Evolutionary conservation across 2,888 invertebrate species (phyloP).

Genomic region (Aplocera efformata): DNA sequence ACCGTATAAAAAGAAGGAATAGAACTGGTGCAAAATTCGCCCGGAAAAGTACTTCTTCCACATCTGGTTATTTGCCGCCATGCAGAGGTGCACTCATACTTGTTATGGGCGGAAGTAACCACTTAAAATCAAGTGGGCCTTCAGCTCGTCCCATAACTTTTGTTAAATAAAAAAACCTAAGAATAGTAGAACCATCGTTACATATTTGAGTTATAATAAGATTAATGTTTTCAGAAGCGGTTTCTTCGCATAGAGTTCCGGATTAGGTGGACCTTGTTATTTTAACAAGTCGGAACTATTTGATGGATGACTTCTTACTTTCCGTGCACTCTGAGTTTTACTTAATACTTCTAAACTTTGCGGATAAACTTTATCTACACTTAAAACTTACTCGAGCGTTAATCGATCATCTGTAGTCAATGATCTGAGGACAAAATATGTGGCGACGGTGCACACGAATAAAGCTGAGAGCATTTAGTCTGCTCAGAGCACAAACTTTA

Average conservation of each 20-base stretch:
- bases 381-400: constrained; percentile 56
- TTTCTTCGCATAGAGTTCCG: constrained; percentile 5
- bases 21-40: too few relatives aligned
- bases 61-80: too few relatives aligned
- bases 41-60: too few relatives aligned
- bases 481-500: neutral
- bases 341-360: constrained; percentile 55
- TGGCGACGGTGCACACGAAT: constrained; percentile 3
- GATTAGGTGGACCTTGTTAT: constrained; percentile 45
- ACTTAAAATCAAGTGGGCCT: too few relatives aligned
- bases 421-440: constrained; percentile 48
- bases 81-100: too few relatives aligned
- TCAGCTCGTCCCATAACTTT: too few relatives aligned
- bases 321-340: constrained; percentile 53
- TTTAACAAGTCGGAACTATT: constrained; percentile 52
- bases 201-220: neutral
- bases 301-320: constrained; percentile 69
- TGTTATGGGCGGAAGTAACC: too few relatives aligned
- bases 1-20: too few relatives aligned
- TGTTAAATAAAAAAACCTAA: too few relatives aligned
- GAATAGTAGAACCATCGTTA: neutral
- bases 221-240: constrained; percentile 4
- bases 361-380: constrained; percentile 60
- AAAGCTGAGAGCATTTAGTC: constrained; percentile 1
- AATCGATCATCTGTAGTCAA: constrained; percentile 66